Base-by-base conservation (phyloP, 2,113 vertebrate genomes). In the Ictalurus punctatus region DNA sequence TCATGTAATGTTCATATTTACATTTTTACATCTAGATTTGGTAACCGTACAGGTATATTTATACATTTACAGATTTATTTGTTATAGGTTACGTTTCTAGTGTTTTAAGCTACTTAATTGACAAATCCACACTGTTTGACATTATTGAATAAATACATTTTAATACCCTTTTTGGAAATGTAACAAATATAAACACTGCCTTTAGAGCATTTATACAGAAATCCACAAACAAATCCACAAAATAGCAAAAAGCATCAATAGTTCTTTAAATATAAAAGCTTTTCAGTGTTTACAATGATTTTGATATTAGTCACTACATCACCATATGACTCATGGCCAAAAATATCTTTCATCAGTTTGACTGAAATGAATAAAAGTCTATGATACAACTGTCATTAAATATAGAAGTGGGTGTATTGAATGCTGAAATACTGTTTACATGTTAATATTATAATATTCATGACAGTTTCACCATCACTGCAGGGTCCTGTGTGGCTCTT, bases 111-210 rank as follows among this genome's bases (percentile, higher is more conserved):
- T 85, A 71, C n/a, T 13, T 85, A n/a, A 69, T 8, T 58, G 48
- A 58, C 48, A 76, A 44, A 78, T 37, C 10, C 58, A 76, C 37
- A 61, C 85, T 67, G 19, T 37, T 58, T 76, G 13, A 81, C 30
- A 30, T 80, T 34, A 56, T 56, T 23, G 73, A 54, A 86, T 30
- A 63, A 34, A 73, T 23, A 56, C 8, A 30, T n/a, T 52, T 71
- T 85, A n/a, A 16, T 44, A 17, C 14, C 27, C 52, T 69, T 80
- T 80, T 56, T n/a, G 34, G 30, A 81, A 69, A 58, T 40, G 23
- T 21, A 73, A 58, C n/a, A 81, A 82, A 37, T 83, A 73, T 13
- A 82, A 87, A 87, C 27, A 83, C 79, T 82, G 30, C 13, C 40
- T 67, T 54, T 56, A 40, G n/a, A 52, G 44, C 27, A n/a, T 81